Base-by-base conservation (phyloP, 2,888 invertebrate species). In the Dolomedes plantarius region DNA sequence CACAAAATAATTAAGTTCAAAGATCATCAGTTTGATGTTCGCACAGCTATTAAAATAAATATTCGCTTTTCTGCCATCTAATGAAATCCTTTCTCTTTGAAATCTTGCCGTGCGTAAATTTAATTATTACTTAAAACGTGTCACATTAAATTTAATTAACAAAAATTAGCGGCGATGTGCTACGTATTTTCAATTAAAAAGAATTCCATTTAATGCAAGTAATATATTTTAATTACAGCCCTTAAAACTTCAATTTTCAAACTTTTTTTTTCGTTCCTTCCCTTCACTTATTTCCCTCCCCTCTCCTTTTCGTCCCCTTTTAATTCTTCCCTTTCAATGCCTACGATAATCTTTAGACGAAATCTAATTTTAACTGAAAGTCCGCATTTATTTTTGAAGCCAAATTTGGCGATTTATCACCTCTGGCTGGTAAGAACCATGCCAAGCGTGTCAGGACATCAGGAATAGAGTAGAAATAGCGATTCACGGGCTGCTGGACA, bases 131-230 rank as follows among this genome's bases (percentile, higher is more conserved):
- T 11, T 23, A 56, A 56, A 56, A 56, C 11, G 56, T 23, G 56
- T 56, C 56, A 11, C 56, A 56, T 56, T 56, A 56, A 56, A 56
- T 23, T 56, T 56, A 56, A 56, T 56, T 56, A 56, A 56, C 56
- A 56, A 56, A 56, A 23, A 56, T 56, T 56, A 56, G 23, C 56
- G 2, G 11, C 56, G 23, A 56, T 56, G 56, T 56, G 23, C 23
- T 23, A 23, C 16, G 56, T 23, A 56, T 56, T 56, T 56, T 23
- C 56, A 56, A 23, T 56, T 56, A 56, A 19, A 23, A 56, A 56
- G 56, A 56, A 56, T 56, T 23, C 56, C n/a, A 56, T 56, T 56
- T 56, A 16, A 19, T 11, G 56, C 23, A 11, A 56, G 56, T 23
- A 56, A 56, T 56, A 16, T 23, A 56, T 56, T 56, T 56, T 56